Conservation (phyloP, 2,113 vertebrate species). For the Herpetotheres cachinnans region DNA sequence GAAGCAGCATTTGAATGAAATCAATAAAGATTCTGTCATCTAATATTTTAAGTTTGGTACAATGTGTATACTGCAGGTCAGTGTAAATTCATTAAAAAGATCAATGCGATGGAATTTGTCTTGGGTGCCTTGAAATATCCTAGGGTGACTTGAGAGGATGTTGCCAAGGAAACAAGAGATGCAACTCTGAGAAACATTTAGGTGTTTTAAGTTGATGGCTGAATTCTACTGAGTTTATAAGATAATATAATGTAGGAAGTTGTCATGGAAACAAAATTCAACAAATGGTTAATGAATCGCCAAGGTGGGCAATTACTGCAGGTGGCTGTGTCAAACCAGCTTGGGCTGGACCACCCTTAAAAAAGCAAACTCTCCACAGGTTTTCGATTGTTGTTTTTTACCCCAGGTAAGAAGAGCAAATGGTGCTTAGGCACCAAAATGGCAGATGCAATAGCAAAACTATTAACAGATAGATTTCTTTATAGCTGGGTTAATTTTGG, state of each 20-base stretch:
- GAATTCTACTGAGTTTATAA: constrained; percentile 15
- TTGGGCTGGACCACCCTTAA: not conserved
- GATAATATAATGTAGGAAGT: not conserved
- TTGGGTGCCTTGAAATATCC: constrained; percentile 49
- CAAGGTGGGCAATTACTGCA: not conserved
- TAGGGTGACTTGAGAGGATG: constrained; percentile 33
- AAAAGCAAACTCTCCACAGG: not conserved
- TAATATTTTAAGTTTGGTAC: constrained; percentile 60
- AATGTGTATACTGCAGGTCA: constrained; percentile 27
- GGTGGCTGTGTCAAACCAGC: not conserved
- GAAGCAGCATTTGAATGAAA: constrained; percentile 53
- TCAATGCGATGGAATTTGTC: constrained; percentile 44
- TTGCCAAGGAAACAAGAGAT: constrained; percentile 63
- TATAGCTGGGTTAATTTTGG: not conserved
- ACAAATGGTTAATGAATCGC: constrained; percentile 28
- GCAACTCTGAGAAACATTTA: constrained; percentile 25
- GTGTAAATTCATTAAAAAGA: constrained; percentile 57
- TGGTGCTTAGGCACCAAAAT: not conserved
- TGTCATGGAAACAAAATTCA: constrained; percentile 60
- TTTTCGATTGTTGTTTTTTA: not conserved
- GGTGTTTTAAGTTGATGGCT: constrained; percentile 26
- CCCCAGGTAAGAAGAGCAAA: not conserved
- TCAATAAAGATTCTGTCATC: constrained; percentile 60
- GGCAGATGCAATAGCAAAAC: not conserved
- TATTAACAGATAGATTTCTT: not conserved